Evolutionary conservation across 2,888 invertebrate species (phyloP), one percentile per base, ranked within the genome.

Genomic region (Ctena decussata): DNA sequence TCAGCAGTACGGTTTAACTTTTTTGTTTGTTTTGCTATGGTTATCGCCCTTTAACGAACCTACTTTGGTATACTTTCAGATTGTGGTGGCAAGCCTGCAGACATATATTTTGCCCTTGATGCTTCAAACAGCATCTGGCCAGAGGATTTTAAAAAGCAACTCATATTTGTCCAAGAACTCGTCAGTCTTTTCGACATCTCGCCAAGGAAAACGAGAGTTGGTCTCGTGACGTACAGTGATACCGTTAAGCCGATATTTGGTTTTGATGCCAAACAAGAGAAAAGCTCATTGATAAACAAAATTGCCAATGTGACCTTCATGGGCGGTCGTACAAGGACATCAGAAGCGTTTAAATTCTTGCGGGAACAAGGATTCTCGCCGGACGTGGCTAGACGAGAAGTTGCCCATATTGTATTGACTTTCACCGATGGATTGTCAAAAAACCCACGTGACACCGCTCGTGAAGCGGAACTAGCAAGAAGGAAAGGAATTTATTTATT

Each of bases 111-210:
- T 85, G 85, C 91, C 24, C 80, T 93, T 81, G 92, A 92, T 78
- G 91, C 93, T 8, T 94, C 94, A 1, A 92, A 89, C 75, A 94
- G 94, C 53, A 93, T 94, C 82, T 94, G 93, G 92, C 77, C 89
- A 3, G 90, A 91, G 0, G 93, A 95, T 84, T 94, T 92, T 85
- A 85, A 85, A 72, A 91, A 92, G 30, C 93, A 93, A 75, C 87
- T 92, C 12, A 72, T 80, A 21, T 94, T 94, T 78, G 91, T 93
- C n/a, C 83, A 87, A 3, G 90, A 92, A 44, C 87, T 95, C 24
- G 88, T 94, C 49, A 85, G 82, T 27, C 77, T 91, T n/a, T 92
- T 95, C 65, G 92, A 93, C 37, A 83, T 95, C 53, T 88, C 90
- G 5, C 74, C 73, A 1, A 81, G 79, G 21, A 85, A 84, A 74